These are phyloP conservation scores for Beroe ovata DNA, from an alignment of 37 sponge, comb jelly and placozoan species.

Conservation along the genomic window DNA sequence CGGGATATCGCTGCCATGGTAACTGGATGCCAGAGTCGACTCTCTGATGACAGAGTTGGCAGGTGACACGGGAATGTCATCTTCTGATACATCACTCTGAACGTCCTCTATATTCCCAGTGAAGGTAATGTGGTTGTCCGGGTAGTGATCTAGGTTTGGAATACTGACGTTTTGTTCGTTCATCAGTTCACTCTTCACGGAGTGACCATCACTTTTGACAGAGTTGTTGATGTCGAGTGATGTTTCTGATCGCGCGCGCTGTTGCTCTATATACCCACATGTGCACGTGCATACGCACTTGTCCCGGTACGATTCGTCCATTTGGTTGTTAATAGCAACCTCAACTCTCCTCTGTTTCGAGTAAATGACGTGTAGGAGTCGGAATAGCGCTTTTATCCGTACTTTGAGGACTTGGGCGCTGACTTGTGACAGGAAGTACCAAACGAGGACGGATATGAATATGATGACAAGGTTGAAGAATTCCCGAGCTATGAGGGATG, in stretches of 20 bases:
- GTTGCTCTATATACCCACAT: conserved; percentile 2
- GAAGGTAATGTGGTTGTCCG: background rate
- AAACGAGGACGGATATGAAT: conserved; percentile 37
- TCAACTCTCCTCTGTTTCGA: background rate
- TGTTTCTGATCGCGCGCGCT: background rate
- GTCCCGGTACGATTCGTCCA: background rate
- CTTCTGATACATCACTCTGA: background rate
- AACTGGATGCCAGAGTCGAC: background rate
- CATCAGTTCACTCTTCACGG: background rate
- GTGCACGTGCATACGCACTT: conserved; percentile 23
- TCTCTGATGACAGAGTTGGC: background rate
- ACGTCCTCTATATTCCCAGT: background rate
- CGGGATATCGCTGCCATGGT: background rate
- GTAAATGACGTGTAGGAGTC: background rate
- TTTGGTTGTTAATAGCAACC: background rate
- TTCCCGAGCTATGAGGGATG: conserved; percentile 54
- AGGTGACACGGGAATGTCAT: background rate
- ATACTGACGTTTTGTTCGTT: background rate
- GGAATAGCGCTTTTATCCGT: background rate
- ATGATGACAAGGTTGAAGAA: conserved; percentile 49
- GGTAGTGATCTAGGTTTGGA: background rate
- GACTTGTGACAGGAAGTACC: conserved; percentile 67
- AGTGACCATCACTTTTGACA: background rate
- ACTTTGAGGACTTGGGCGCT: conserved; percentile 65
- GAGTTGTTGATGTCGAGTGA: conserved; percentile 4